Percentiles rank a stretch among this genome's conserved stretches.
These are phyloP conservation scores for Suncus etruscus DNA, from an alignment of 2,113 vertebrate species.

Conservation along the genomic window DNA sequence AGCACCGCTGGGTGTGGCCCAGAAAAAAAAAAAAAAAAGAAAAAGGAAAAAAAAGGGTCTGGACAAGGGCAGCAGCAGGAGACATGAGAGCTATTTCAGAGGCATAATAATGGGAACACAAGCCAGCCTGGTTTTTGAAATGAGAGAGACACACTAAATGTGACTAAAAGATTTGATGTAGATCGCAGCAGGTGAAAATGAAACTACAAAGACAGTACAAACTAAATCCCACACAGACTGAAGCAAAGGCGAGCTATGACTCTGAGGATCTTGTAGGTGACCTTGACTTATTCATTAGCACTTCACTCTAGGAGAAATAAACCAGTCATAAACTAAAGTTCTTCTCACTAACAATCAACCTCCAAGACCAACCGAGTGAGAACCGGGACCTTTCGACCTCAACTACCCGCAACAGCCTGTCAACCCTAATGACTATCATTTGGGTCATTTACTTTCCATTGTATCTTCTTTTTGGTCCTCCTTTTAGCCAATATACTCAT, in stretches of 20 bases:
- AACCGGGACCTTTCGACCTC: background rate
- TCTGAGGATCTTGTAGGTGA: background rate
- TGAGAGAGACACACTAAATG: slow-evolving; percentile 30
- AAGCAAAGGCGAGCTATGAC: background rate
- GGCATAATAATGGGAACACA: background rate
- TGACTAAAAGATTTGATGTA: background rate
- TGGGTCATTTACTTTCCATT: background rate
- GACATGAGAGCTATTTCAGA: background rate
- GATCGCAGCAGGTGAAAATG: background rate
- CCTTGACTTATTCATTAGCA: background rate
- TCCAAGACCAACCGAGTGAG: background rate
- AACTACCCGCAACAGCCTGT: background rate
- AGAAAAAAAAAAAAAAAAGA: too few relatives aligned
- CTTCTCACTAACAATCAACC: background rate
- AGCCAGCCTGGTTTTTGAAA: background rate
- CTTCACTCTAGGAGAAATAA: background rate
- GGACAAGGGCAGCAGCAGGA: background rate
- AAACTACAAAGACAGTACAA: background rate
- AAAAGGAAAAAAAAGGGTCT: too few relatives aligned
- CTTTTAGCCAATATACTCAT: slow-evolving; percentile 33
- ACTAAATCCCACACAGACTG: background rate
- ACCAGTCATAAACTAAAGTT: background rate
- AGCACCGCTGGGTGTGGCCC: too few relatives aligned
- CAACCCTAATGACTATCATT: background rate
- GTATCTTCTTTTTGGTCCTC: slow-evolving; percentile 6